Conservation (phyloP, 2,113 vertebrate genomes). For the Perca schrenkii region DNA sequence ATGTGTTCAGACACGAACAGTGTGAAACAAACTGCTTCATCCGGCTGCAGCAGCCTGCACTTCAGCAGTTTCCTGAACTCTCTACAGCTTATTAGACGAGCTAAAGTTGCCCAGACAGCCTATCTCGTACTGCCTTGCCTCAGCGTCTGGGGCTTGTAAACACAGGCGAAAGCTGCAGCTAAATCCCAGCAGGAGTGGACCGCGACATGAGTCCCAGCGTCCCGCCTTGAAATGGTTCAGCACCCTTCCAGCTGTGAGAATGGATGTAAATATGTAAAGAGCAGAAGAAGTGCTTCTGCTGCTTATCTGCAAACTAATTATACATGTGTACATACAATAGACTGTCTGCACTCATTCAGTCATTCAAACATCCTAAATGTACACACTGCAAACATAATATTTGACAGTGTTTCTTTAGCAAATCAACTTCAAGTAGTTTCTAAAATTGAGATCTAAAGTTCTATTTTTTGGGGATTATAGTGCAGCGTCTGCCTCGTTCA, state of each 20-base stretch:
- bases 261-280: not conserved
- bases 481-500: too few species aligned
- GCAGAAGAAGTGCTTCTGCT: not conserved
- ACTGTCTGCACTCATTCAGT: too few species aligned
- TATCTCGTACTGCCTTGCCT: conserved; percentile 6
- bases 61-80: too few species aligned
- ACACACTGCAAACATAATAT: too few species aligned
- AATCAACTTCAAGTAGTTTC: too few species aligned
- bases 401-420: too few species aligned
- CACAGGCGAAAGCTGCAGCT: not conserved
- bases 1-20: not conserved
- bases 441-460: too few species aligned
- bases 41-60: not conserved
- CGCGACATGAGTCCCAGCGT: not conserved
- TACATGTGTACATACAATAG: not conserved
- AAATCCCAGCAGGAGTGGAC: conserved; percentile 17
- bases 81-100: too few species aligned
- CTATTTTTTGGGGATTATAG: too few species aligned
- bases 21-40: not conserved
- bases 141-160: conserved; percentile 25
- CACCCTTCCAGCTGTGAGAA: conserved; percentile 26
- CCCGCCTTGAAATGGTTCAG: conserved; percentile 3
- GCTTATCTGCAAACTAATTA: conserved; percentile 31
- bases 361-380: too few species aligned
- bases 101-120: not conserved